A percentile compares a stretch with the other conserved stretches of the same genome.
These are phyloP conservation scores for Pristionchus arcanus DNA, from an alignment of 2,888 invertebrate genomes.

Conservation along the genomic window DNA sequence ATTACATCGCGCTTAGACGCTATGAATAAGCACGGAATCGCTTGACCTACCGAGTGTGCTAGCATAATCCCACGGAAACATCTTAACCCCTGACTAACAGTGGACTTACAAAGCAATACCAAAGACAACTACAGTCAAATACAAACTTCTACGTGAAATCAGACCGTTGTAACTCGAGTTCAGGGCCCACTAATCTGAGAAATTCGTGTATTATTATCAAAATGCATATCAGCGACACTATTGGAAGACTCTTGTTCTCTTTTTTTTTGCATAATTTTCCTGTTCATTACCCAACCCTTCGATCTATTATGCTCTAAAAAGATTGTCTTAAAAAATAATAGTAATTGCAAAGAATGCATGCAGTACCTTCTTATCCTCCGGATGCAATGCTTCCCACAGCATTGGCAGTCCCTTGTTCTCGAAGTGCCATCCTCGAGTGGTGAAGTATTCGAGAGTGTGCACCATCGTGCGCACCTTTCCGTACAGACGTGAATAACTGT, in stretches of 20 bases:
- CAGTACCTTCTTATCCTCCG: slow-evolving; percentile 75
- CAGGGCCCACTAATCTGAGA: no score
- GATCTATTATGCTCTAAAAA: no score
- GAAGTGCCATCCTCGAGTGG: slow-evolving; percentile 81
- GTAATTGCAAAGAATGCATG: no score
- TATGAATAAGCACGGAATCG: not conserved
- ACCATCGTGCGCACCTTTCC: slow-evolving; percentile 80
- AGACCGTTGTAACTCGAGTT: no score
- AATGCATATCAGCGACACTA: no score
- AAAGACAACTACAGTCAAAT: no score
- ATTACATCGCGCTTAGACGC: not conserved
- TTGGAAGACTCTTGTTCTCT: no score
- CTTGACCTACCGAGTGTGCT: not conserved
- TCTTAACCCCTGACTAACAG: not conserved
- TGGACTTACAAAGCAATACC: not conserved
- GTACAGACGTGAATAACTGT: slow-evolving; percentile 80
- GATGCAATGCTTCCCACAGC: slow-evolving; percentile 69
- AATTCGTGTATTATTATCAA: no score
- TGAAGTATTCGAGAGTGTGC: slow-evolving; percentile 81
- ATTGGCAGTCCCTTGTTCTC: slow-evolving; percentile 70
- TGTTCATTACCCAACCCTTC: no score
- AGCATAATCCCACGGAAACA: not conserved
- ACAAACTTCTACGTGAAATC: no score
- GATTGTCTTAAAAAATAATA: no score
- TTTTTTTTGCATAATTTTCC: no score